These are phyloP conservation scores for Amphiprion ocellaris DNA, from an alignment of 2,113 vertebrate species.

Conservation along the genomic window DNA sequence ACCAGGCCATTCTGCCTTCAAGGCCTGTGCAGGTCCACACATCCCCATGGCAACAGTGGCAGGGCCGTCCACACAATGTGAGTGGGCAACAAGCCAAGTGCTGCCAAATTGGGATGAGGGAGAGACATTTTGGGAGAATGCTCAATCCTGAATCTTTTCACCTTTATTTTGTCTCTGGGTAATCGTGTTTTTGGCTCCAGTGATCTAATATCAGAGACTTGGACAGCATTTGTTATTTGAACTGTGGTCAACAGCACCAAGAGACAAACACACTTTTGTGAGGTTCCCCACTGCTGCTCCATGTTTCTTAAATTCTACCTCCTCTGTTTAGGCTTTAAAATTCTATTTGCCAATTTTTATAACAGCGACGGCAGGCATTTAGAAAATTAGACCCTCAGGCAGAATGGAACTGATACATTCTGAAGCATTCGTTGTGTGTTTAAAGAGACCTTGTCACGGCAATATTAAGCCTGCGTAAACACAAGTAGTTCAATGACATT, in stretches of 20 bases:
- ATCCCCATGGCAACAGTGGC: conserved; percentile 88
- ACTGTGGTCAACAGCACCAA: conserved; percentile 39
- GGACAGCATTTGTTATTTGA: conserved; percentile 45
- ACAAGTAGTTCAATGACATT: conserved; percentile 82
- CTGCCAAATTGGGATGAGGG: conserved; percentile 83
- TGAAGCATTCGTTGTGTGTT: conserved; percentile 54
- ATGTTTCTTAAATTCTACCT: conserved; percentile 16
- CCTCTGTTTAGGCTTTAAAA: conserved; percentile 22
- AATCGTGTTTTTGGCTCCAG: conserved; percentile 70
- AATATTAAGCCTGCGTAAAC: conserved; percentile 78
- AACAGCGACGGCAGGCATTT: conserved; percentile 36
- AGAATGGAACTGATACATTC: conserved; percentile 58
- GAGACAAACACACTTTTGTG: conserved; percentile 23
- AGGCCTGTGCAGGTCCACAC: conserved; percentile 82
- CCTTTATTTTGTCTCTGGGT: conserved; percentile 71
- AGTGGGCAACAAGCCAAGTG: conserved; percentile 84
- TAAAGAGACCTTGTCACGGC: conserved; percentile 73
- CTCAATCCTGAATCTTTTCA: conserved; percentile 72
- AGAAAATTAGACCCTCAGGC: conserved; percentile 48
- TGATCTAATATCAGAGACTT: conserved; percentile 61
- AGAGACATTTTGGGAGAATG: conserved; percentile 78
- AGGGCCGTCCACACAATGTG: conserved; percentile 85
- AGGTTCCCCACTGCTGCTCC: background rate
- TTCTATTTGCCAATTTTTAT: conserved; percentile 29
- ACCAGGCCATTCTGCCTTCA: conserved; percentile 78